Evolutionary conservation across 2,113 vertebrate species (phyloP), one percentile per base, ranked within the genome.

Genomic region (Urocolius indicus): DNA sequence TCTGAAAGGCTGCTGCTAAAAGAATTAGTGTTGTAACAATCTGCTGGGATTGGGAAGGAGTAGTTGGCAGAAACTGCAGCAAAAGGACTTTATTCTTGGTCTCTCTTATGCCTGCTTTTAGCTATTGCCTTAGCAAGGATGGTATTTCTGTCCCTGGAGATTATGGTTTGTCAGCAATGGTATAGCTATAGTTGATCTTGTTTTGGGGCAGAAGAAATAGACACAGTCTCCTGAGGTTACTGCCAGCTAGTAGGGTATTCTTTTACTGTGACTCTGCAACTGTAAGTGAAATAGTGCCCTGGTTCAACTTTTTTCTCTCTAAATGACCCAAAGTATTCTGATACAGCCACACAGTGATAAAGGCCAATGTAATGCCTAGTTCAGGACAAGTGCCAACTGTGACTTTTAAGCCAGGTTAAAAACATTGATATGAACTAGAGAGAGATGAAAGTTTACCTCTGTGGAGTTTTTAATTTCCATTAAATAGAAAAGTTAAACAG

Each of bases 291-390:
- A 49, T 36, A 34, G 45, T 78, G 77, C 30, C 52, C 48, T 77
- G 48, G 27, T 32, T 63, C 19, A 2, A 20, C 21, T 11, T 89
- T 54, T 88, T 21, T 13, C 9, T 74, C 26, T 84, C 69, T 36
- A 57, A 78, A n/a, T 80, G 46, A 67, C 21, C 13, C 14, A 49
- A 52, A 55, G 63, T 66, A 8, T 67, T 77, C 51, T 66, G 59
- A 16, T 51, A 18, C 8, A 72, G 61, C 27, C 51, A 46, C 22
- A 22, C 0, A 0, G 5, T 16, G 18, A 14, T 30, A 10, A 45
- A 83, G 32, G 76, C 11, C 23, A 48, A 3, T 85, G 75, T 48
- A 32, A 34, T 75, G 49, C 29, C 34, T 19, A 9, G 3, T 58
- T 82, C 26, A 52, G 48, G 34, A 26, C n/a, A 20, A 45, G 38